phyloP scores from a whole-genome alignment of 2,888 invertebrate genomes.

The Xestia ashworthii region DNA sequence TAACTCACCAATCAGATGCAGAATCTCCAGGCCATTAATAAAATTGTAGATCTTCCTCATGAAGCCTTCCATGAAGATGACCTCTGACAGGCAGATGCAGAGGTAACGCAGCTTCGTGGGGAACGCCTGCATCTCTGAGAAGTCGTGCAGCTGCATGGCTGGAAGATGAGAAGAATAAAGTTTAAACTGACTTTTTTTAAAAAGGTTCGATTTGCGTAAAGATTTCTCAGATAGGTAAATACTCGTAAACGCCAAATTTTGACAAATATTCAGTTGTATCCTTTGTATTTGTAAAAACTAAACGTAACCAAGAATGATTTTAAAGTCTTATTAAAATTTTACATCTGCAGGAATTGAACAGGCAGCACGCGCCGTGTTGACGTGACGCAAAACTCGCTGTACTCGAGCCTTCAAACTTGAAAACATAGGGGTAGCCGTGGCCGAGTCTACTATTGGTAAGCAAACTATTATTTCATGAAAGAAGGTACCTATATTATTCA shows the following conservation, averaged over 20 bases:
- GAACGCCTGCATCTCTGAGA: constrained; percentile 99
- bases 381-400: neutral
- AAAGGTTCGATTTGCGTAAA: neutral
- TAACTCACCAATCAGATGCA: constrained; percentile 97
- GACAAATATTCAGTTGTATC: neutral
- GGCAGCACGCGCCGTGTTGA: neutral
- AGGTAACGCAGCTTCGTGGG: constrained; percentile 98
- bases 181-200: neutral
- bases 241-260: neutral
- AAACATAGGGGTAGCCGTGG: neutral
- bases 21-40: constrained; percentile 98
- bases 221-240: neutral
- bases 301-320: neutral
- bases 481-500: neutral
- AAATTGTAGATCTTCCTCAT: constrained; percentile 99
- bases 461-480: neutral
- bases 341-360: neutral
- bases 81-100: constrained; percentile 99
- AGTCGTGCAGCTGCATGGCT: constrained; percentile 99
- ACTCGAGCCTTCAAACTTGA: neutral
- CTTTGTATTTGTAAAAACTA: neutral
- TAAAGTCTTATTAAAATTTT: neutral
- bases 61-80: constrained; percentile 99
- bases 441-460: neutral
- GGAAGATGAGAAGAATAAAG: constrained; percentile 25